phyloP scores from a whole-genome alignment of 2,888 invertebrate genomes.

The Allacma fusca region DNA sequence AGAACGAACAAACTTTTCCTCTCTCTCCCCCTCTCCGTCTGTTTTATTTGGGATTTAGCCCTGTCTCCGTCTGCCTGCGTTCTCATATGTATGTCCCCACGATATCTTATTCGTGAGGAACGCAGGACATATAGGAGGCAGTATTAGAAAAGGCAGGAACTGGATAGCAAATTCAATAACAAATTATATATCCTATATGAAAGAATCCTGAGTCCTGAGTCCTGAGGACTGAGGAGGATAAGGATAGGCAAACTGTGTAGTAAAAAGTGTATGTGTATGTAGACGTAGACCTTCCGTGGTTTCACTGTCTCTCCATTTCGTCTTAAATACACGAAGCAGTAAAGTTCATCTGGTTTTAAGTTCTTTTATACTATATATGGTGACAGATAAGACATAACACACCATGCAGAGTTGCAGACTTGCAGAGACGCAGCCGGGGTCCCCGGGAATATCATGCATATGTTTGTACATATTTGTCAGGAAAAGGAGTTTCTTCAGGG shows the following conservation, averaged over 20 bases:
- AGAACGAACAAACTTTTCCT: constrained; percentile 35
- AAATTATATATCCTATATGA: neutral
- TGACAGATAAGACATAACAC: neutral
- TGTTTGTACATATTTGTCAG: too few species aligned
- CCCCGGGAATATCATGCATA: neutral
- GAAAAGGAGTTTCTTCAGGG: neutral
- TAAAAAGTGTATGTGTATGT: too few species aligned
- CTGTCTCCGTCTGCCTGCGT: constrained; percentile 23
- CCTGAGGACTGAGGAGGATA: too few species aligned
- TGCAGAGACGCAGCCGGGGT: too few species aligned
- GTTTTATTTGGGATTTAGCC: constrained; percentile 37
- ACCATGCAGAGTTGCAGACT: neutral
- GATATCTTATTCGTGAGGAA: neutral
- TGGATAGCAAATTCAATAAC: neutral
- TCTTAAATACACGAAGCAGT: constrained; percentile 1
- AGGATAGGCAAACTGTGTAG: too few species aligned
- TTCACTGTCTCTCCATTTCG: neutral
- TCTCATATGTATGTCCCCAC: constrained; percentile 19
- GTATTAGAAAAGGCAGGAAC: neutral
- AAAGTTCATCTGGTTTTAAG: constrained; percentile 11
- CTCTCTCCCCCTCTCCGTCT: constrained; percentile 30
- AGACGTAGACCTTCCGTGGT: neutral
- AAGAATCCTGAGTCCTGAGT: neutral
- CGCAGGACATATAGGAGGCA: too few species aligned
- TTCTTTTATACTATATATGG: neutral